A percentile compares a stretch with the other conserved stretches of the same genome.
These are phyloP conservation scores for Leptoclinus maculatus DNA, from an alignment of 2,797 vertebrate genomes.

Conservation along the genomic window DNA sequence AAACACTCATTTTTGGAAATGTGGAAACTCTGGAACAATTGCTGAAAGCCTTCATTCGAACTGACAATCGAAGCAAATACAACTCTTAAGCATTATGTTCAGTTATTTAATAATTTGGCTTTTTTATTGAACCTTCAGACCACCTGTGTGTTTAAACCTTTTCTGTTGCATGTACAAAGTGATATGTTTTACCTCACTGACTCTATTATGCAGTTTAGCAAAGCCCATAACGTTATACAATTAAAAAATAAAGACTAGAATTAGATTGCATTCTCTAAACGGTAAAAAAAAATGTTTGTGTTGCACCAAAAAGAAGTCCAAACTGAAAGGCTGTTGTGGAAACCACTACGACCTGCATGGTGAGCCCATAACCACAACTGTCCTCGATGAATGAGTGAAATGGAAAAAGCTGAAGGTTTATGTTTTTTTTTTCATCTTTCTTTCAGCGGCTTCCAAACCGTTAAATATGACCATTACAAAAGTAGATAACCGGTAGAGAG, in stretches of 20 bases:
- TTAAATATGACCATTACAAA: background rate
- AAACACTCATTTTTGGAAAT: constrained; percentile 22
- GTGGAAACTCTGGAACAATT: constrained; percentile 45
- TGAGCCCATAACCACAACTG: background rate
- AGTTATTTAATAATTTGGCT: constrained; percentile 17
- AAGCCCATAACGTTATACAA: background rate
- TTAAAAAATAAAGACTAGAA: background rate
- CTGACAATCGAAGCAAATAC: constrained; percentile 17
- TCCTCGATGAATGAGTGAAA: background rate
- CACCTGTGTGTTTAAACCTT: background rate
- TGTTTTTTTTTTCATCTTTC: background rate
- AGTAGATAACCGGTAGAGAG: background rate
- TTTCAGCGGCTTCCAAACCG: background rate
- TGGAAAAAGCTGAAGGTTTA: background rate
- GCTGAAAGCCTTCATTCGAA: constrained; percentile 21
- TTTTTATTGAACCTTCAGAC: background rate
- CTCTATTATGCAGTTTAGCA: background rate
- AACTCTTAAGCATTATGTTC: constrained; percentile 2
- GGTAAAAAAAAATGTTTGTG: background rate
- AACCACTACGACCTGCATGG: background rate
- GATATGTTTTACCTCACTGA: background rate
- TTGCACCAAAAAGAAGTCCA: background rate
- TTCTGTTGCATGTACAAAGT: background rate
- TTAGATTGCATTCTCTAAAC: background rate
- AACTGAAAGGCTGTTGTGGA: background rate